Percentiles rank a stretch among this genome's conserved stretches.
Evolutionary conservation across 1,140 invertebrate species (phyloP).

Genomic region (Rhyzopertha dominica): DNA sequence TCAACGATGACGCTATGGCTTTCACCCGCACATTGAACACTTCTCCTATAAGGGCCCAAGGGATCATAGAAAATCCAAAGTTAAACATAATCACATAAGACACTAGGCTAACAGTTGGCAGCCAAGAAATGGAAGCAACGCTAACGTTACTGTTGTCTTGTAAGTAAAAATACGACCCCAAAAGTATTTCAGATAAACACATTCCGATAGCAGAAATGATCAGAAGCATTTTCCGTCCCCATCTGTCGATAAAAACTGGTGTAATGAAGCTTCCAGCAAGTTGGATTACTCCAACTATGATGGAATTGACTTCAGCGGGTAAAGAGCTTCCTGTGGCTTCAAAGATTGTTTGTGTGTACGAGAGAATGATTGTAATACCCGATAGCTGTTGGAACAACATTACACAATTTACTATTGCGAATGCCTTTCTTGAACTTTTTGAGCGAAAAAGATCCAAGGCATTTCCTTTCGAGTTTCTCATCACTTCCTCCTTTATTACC

Average conservation of each 20-base stretch:
- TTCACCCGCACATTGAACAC: slow-evolving; percentile 73
- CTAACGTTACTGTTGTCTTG: slow-evolving; percentile 16
- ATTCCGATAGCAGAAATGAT: slow-evolving; percentile 62
- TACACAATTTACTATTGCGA: slow-evolving; percentile 67
- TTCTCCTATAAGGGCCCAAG: slow-evolving; percentile 79
- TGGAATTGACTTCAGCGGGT: slow-evolving; percentile 53
- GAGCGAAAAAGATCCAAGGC: slow-evolving; percentile 51
- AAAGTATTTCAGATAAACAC: slow-evolving; percentile 32
- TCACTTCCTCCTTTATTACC: slow-evolving; percentile 39
- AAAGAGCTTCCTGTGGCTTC: slow-evolving; percentile 54
- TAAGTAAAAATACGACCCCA: slow-evolving; percentile 35
- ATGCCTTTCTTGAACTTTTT: slow-evolving; percentile 56
- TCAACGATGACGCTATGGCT: slow-evolving; percentile 64
- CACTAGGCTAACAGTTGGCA: slow-evolving; percentile 28
- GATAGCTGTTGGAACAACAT: slow-evolving; percentile 84
- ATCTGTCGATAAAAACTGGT: slow-evolving; percentile 65
- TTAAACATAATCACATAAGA: slow-evolving; percentile 30
- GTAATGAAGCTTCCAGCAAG: slow-evolving; percentile 59
- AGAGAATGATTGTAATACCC: slow-evolving; percentile 77
- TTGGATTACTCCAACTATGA: slow-evolving; percentile 69
- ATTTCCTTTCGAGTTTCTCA: slow-evolving; percentile 41
- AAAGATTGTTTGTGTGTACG: slow-evolving; percentile 73
- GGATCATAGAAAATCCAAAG: slow-evolving; percentile 69
- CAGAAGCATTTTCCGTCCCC: slow-evolving; percentile 66
- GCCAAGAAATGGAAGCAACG: slow-evolving; percentile 28